phyloP scores from a whole-genome alignment of 2,888 invertebrate genomes.

The Zhengitettix transpicula region DNA sequence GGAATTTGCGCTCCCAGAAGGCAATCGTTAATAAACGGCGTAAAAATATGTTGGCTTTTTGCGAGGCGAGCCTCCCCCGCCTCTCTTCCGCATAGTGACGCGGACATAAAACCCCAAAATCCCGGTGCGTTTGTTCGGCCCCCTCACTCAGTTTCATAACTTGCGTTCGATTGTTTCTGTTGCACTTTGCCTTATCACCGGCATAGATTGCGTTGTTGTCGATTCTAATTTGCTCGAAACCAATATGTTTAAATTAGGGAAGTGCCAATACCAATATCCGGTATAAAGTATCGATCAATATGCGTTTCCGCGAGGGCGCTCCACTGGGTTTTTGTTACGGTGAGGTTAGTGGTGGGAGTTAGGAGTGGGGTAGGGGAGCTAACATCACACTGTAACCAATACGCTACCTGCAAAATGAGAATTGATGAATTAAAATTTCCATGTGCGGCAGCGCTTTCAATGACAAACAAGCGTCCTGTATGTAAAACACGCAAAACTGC shows the following conservation, averaged over 20 bases:
- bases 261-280: constrained; percentile 1
- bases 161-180: background rate
- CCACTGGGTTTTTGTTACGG: background rate
- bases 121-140: background rate
- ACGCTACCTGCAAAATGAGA: background rate
- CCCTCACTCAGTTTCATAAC: background rate
- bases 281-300: background rate
- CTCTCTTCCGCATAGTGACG: background rate
- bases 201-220: background rate
- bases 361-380: background rate
- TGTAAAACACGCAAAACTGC: background rate
- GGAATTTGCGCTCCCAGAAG: background rate
- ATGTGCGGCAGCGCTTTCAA: background rate
- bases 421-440: background rate
- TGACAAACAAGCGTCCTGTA: background rate
- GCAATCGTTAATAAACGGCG: background rate
- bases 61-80: background rate
- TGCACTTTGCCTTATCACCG: background rate
- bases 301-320: background rate
- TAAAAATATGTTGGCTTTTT: background rate
- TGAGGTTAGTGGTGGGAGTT: background rate
- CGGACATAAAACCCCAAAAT: no score
- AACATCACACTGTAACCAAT: background rate
- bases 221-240: constrained; percentile 1
- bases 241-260: constrained; percentile 2